These are phyloP conservation scores for Hydrolagus colliei DNA, from an alignment of 2,797 vertebrate species.

Conservation along the genomic window DNA sequence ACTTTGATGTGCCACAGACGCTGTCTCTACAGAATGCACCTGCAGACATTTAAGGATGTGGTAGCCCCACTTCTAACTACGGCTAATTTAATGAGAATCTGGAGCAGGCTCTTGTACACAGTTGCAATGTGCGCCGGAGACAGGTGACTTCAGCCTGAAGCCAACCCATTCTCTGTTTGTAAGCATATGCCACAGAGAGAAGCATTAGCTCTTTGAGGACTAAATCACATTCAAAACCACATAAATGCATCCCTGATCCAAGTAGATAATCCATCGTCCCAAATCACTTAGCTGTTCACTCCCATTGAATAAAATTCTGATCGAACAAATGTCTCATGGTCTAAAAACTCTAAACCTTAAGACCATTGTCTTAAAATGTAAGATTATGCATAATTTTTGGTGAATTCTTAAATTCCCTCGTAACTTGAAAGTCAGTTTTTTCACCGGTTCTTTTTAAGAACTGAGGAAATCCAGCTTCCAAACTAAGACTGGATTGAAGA, in stretches of 20 bases:
- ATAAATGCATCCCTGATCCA: background rate
- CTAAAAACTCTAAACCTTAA: too few relatives aligned
- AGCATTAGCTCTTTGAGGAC: background rate
- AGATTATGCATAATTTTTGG: too few relatives aligned
- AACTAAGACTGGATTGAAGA: too few relatives aligned
- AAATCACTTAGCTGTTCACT: background rate
- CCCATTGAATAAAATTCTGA: background rate
- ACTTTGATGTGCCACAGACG: conserved; percentile 2
- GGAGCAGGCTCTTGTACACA: background rate
- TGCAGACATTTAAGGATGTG: conserved; percentile 1
- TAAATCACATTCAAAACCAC: background rate
- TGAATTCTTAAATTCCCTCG: too few relatives aligned
- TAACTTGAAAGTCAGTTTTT: too few relatives aligned
- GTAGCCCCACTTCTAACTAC: conserved; percentile 2
- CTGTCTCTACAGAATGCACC: background rate
- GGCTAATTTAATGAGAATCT: conserved; percentile 6
- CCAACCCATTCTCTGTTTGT: background rate
- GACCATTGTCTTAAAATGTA: too few relatives aligned
- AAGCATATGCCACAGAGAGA: background rate
- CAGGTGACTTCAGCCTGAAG: background rate
- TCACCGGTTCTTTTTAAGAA: too few relatives aligned
- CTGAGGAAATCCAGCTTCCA: too few relatives aligned
- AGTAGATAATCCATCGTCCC: background rate
- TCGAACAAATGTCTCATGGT: background rate
- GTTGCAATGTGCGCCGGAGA: background rate